phyloP scores from a whole-genome alignment of 1,140 invertebrate genomes.

The Patella vulgata region DNA sequence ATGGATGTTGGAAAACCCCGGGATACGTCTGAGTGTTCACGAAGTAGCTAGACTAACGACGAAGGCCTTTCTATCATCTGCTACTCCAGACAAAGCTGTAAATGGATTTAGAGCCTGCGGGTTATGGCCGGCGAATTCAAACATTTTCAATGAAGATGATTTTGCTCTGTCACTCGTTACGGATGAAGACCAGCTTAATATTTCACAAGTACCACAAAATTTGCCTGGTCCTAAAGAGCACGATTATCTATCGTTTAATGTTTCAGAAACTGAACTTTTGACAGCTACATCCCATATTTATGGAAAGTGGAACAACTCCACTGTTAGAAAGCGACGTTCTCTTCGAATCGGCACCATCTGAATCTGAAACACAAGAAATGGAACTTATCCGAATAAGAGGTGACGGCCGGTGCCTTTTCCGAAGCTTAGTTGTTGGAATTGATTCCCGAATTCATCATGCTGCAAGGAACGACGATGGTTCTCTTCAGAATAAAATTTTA shows the following conservation, averaged over 20 bases:
- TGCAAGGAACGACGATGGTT: constrained; percentile 9
- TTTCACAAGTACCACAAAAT: no score
- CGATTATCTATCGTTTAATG: no score
- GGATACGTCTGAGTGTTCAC: constrained; percentile 51
- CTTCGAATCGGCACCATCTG: no score
- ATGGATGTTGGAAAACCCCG: constrained; percentile 54
- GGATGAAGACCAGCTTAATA: no score
- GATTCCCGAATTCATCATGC: neutral
- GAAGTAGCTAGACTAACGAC: constrained; percentile 44
- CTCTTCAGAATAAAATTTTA: no score
- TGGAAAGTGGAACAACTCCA: no score
- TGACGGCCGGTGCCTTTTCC: constrained; percentile 14
- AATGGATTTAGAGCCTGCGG: constrained; percentile 43
- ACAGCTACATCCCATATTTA: no score
- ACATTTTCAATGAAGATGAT: constrained; percentile 43
- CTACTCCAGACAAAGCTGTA: constrained; percentile 41
- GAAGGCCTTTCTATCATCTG: constrained; percentile 39
- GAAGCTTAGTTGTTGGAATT: constrained; percentile 8
- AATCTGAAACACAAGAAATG: neutral
- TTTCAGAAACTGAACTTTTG: no score
- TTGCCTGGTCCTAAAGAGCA: no score
- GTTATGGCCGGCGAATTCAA: constrained; percentile 34
- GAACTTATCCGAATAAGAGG: neutral
- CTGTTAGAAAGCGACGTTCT: no score
- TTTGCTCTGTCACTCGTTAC: constrained; percentile 27